Evolutionary conservation across 1,140 invertebrate species (phyloP).

Genomic region (Macrotrachela quadricornifera): DNA sequence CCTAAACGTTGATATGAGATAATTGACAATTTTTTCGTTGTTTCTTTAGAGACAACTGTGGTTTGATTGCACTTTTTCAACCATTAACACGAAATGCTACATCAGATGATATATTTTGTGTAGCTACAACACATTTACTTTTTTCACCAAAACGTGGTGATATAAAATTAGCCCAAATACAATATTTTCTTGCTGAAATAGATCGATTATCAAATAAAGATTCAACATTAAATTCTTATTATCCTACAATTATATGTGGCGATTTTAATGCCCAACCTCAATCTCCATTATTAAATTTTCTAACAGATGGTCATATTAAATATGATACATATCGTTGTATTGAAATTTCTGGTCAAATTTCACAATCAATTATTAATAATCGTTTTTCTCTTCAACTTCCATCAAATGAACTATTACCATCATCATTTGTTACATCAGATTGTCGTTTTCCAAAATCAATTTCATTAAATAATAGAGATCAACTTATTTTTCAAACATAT

Average conservation of each 20-base stretch:
- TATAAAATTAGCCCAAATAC: constrained; percentile 56
- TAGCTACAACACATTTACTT: constrained; percentile 78
- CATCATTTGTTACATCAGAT: no score
- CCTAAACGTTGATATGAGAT: background rate
- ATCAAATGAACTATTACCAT: no score
- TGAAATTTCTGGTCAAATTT: no score
- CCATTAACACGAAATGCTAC: background rate
- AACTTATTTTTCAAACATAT: no score
- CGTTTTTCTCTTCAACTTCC: no score
- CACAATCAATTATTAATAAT: no score
- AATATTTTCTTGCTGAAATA: constrained; percentile 55
- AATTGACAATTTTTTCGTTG: background rate
- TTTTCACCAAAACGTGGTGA: constrained; percentile 71
- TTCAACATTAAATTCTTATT: constrained; percentile 25
- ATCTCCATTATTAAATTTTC: constrained; percentile 46
- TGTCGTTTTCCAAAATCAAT: no score
- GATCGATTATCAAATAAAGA: constrained; percentile 29
- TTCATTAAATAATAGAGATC: no score
- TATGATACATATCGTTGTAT: no score
- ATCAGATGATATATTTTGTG: constrained; percentile 12
- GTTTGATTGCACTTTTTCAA: background rate
- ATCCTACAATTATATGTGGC: constrained; percentile 60
- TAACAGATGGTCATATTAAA: constrained; percentile 18
- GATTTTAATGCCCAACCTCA: constrained; percentile 63
- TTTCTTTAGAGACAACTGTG: constrained; percentile 4